A percentile compares a stretch with the other conserved stretches of the same genome.
Evolutionary conservation across 1,140 invertebrate species (phyloP).

Genomic region (Parapsyche elsis): DNA sequence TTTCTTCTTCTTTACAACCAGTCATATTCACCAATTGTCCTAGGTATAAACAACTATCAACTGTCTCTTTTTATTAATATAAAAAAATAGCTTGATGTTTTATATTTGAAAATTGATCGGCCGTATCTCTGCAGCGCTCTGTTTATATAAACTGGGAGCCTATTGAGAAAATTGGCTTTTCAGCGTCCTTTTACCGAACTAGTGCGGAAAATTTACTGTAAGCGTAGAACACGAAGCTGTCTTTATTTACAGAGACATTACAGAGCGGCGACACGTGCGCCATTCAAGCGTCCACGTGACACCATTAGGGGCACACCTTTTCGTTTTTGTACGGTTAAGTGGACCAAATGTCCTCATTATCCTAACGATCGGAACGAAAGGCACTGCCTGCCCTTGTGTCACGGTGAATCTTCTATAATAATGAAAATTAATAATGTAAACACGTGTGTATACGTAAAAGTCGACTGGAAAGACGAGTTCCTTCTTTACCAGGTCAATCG

Average conservation of each 20-base stretch:
- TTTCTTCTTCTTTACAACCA: too few relatives aligned
- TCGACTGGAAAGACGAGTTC: too few relatives aligned
- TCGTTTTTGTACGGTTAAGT: background rate
- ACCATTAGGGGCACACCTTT: constrained; percentile 18
- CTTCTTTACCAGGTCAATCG: background rate
- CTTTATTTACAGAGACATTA: constrained; percentile 3
- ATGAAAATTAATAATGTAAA: background rate
- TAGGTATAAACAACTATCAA: too few relatives aligned
- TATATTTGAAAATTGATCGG: background rate
- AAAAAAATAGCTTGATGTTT: too few relatives aligned
- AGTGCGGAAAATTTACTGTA: background rate
- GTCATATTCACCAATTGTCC: too few relatives aligned
- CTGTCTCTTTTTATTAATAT: too few relatives aligned
- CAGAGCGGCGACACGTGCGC: background rate
- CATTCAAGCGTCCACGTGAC: constrained; percentile 15
- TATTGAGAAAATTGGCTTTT: too few relatives aligned
- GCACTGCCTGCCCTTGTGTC: background rate
- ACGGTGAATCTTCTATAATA: background rate
- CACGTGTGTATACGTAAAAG: background rate
- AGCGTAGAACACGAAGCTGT: too few relatives aligned
- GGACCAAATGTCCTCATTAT: constrained; percentile 18
- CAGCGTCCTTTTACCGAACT: too few relatives aligned
- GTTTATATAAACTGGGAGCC: too few relatives aligned
- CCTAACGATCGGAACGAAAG: background rate
- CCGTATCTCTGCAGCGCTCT: background rate